Evolutionary conservation across 2,113 vertebrate genomes (phyloP).

Genomic region (Maccullochella peelii): DNA sequence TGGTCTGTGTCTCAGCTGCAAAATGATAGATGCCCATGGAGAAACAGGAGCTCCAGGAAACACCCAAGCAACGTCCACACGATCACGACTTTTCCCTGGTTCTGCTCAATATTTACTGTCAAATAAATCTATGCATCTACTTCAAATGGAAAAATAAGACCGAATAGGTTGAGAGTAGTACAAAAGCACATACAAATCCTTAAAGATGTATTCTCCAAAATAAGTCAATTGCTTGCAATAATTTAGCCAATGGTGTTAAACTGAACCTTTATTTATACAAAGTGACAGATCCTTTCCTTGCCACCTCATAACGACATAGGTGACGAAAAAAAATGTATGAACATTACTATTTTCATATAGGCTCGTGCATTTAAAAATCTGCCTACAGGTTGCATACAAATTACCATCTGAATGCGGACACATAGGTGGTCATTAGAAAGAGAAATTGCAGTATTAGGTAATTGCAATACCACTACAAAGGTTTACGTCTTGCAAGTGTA

Average conservation of each 20-base stretch:
- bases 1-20: constrained; percentile 43
- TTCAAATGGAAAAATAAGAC: not conserved
- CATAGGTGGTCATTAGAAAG: not conserved
- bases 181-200: not conserved
- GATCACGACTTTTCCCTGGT: not conserved
- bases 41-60: constrained; percentile 8
- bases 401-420: not conserved
- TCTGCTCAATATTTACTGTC: not conserved
- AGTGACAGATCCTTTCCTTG: not conserved
- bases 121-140: no score
- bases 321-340: no score
- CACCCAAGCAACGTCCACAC: not conserved
- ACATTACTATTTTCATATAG: no score
- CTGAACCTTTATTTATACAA: not conserved
- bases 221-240: not conserved
- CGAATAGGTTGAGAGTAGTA: no score
- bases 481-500: not conserved
- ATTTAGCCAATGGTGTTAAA: not conserved
- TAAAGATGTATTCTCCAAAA: not conserved
- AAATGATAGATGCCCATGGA: constrained; percentile 18
- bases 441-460: not conserved
- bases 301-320: not conserved
- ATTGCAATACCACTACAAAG: constrained; percentile 10
- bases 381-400: not conserved
- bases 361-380: not conserved